Evolutionary conservation across 2,797 vertebrate species (phyloP), one percentile per base, ranked within the genome.

Genomic region (Lithobates pipiens): DNA sequence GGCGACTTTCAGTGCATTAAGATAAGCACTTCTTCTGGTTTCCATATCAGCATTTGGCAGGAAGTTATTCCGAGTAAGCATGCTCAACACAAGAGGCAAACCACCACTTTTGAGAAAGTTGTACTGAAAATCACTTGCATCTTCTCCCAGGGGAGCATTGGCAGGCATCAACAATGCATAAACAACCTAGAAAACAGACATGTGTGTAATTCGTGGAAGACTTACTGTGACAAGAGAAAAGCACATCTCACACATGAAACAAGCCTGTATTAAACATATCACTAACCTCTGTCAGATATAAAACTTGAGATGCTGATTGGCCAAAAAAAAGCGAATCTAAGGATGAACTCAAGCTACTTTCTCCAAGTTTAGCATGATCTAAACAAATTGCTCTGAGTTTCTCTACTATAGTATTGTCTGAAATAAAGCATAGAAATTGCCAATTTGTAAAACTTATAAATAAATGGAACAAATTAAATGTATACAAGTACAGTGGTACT

Each of bases 111-210:
- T 99, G 87, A 99, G 91, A 91, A 99, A 99, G 93, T 99, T 99
- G 92, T 97, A 99, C 63, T 99, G 98, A 93, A 99, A 99, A 90
- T 99, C 98, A 82, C 96, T 97, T 83, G 98, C 98, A 71, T 99
- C 98, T 91, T 99, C 98, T 69, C 97, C 97, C 90, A 99, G 92
- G 80, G 98, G 98, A 91, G 97, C 97, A 91, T 97, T 98, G 92
- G 98, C 98, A 90, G 98, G 98, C 98, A 99, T 99, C 92, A 99
- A 95, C 95, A 99, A 95, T 91, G 98, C 98, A 93, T 99, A 99
- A 87, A 99, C 98, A 91, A 99, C 98, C 98, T 99, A 89, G 0
- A 89, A 87, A 76, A 75, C 87, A 54, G 2, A 86, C 18, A 72
- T 16, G 1, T 39, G 34, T 36, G 34, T 15, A 44, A 0, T 11